A percentile compares a stretch with the other conserved stretches of the same genome.
phyloP scores from a whole-genome alignment of 2,797 vertebrate genomes.

The Sarcophilus harrisii region DNA sequence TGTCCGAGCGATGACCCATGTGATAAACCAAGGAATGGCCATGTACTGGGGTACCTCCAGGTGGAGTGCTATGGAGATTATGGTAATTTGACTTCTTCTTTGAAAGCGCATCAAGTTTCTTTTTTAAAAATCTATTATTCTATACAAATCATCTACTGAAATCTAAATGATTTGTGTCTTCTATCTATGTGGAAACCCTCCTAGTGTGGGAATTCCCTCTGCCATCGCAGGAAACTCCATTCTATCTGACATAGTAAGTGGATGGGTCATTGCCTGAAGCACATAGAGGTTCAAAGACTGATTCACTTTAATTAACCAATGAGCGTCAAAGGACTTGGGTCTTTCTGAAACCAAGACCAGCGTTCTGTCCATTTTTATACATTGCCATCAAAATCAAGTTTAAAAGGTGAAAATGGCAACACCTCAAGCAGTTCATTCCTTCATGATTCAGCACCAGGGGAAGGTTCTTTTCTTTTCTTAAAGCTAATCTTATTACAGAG shows the following conservation, averaged over 20 bases:
- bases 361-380: not conserved
- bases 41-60: conserved; percentile 99
- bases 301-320: not conserved
- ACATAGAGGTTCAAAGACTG: not conserved
- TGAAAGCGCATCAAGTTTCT: not conserved
- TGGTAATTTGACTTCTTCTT: conserved; percentile 85
- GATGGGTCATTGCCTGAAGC: not conserved
- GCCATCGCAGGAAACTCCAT: not conserved
- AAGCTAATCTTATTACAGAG: not conserved
- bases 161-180: not conserved
- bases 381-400: not conserved
- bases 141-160: not conserved
- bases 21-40: conserved; percentile 99
- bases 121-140: not conserved
- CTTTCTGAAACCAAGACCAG: not conserved
- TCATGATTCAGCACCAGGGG: not conserved
- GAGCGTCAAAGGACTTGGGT: not conserved
- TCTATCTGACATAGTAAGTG: not conserved
- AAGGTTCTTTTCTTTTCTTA: not conserved
- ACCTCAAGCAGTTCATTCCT: not conserved
- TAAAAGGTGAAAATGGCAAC: not conserved
- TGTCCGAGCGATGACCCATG: conserved; percentile 97
- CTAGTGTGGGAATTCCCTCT: not conserved
- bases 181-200: no score
- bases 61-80: conserved; percentile 99